These are phyloP conservation scores for Ptychadena robeensis DNA, from an alignment of 2,797 vertebrate species.

Conservation along the genomic window DNA sequence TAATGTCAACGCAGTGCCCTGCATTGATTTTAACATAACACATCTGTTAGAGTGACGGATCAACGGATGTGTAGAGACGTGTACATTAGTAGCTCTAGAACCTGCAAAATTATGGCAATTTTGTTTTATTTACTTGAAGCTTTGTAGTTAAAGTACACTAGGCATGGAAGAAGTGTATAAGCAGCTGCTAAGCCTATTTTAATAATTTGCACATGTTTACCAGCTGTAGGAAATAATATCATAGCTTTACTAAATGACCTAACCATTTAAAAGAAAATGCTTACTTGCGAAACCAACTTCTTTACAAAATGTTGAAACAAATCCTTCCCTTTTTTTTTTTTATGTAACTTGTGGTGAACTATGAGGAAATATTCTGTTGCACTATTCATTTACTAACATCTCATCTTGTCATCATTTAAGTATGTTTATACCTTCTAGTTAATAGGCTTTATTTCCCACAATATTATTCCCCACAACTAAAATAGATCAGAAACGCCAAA, in stretches of 20 bases:
- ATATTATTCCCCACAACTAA: too few species aligned
- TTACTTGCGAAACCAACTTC: conserved; percentile 37
- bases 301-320: conserved; percentile 29
- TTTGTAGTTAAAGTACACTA: too few species aligned
- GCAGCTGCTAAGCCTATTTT: neutral
- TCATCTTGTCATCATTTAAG: neutral
- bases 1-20: too few species aligned
- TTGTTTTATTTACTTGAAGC: too few species aligned
- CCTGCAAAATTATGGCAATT: too few species aligned
- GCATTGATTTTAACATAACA: too few species aligned
- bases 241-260: neutral
- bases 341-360: conserved; percentile 49
- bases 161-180: neutral
- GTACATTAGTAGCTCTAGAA: neutral
- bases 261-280: neutral
- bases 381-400: neutral
- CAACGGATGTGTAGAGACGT: too few species aligned
- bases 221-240: neutral
- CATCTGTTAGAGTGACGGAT: too few species aligned
- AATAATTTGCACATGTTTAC: neutral
- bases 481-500: too few species aligned
- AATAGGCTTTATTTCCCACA: too few species aligned
- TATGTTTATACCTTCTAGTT: neutral
- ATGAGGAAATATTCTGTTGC: conserved; percentile 25
- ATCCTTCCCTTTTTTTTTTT: conserved; percentile 49